phyloP scores from a whole-genome alignment of 2,797 vertebrate genomes.

The Cirrhinus molitorella region DNA sequence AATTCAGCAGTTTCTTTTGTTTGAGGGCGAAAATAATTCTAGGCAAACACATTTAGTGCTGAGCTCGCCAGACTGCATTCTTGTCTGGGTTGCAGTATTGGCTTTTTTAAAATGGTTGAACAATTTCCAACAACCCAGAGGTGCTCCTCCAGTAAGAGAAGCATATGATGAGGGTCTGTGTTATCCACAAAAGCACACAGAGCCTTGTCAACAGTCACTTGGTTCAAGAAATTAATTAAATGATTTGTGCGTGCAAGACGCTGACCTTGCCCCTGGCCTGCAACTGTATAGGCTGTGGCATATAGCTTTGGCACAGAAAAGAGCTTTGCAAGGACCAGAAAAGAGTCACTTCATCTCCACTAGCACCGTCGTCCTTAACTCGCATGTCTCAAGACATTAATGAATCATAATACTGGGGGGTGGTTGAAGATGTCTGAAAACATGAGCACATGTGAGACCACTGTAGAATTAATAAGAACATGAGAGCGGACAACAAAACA shows the following conservation, averaged over 20 bases:
- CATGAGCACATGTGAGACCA: constrained; percentile 7
- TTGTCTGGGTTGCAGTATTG: constrained; percentile 93
- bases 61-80: constrained; percentile 93
- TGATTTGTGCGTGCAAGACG: constrained; percentile 70
- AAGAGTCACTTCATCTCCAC: constrained; percentile 61
- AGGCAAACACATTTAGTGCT: constrained; percentile 89
- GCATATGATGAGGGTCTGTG: not conserved
- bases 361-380: not conserved
- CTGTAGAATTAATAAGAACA: constrained; percentile 29
- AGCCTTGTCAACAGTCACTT: constrained; percentile 9
- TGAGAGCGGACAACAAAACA: constrained; percentile 3
- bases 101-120: constrained; percentile 73
- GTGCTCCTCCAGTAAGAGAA: constrained; percentile 70
- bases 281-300: constrained; percentile 74
- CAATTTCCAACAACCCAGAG: constrained; percentile 79
- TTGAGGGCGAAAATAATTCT: constrained; percentile 66
- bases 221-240: constrained; percentile 24
- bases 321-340: constrained; percentile 58
- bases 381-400: constrained; percentile 4
- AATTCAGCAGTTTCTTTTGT: constrained; percentile 81
- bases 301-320: constrained; percentile 76
- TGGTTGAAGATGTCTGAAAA: constrained; percentile 30
- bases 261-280: constrained; percentile 75
- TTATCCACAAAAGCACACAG: constrained; percentile 4
- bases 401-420: constrained; percentile 11